Evolutionary conservation across 1,140 invertebrate species (phyloP).

Genomic region (Drosophila bocqueti): DNA sequence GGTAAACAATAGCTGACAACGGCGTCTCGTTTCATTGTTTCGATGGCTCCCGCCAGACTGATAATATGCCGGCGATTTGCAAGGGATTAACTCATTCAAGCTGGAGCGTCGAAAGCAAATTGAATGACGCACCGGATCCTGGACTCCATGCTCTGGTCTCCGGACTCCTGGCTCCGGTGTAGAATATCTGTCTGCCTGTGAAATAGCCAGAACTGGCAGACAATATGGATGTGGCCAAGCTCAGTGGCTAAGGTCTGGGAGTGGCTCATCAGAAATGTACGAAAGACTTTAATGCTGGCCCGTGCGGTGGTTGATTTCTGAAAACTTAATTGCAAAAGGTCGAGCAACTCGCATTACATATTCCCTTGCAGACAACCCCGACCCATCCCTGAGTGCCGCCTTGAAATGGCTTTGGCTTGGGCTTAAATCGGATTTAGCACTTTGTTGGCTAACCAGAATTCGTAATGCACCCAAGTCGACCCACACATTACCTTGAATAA

Average conservation of each 20-base stretch:
- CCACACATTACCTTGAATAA: slow-evolving; percentile 64
- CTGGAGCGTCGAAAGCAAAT: slow-evolving; percentile 38
- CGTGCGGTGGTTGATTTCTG: slow-evolving; percentile 46
- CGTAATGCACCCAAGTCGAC: slow-evolving; percentile 41
- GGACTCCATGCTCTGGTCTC: neutral
- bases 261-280: slow-evolving; percentile 43
- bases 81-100: slow-evolving; percentile 67
- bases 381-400: slow-evolving; percentile 10
- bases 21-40: slow-evolving; percentile 48
- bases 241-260: slow-evolving; percentile 7
- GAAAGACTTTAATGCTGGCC: slow-evolving; percentile 36
- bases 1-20: slow-evolving; percentile 69
- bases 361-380: slow-evolving; percentile 42
- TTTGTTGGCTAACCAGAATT: slow-evolving; percentile 64
- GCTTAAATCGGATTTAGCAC: slow-evolving; percentile 77
- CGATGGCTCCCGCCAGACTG: slow-evolving; percentile 47
- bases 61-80: slow-evolving; percentile 68
- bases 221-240: slow-evolving; percentile 22
- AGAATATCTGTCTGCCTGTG: slow-evolving; percentile 12
- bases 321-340: slow-evolving; percentile 61
- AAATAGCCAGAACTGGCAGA: slow-evolving; percentile 2
- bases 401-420: slow-evolving; percentile 29
- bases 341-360: slow-evolving; percentile 51
- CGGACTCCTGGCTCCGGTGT: slow-evolving; percentile 1
- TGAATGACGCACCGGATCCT: slow-evolving; percentile 34